These are phyloP conservation scores for Drosophila percnosoma DNA, from an alignment of 2,888 invertebrate species.

Conservation along the genomic window DNA sequence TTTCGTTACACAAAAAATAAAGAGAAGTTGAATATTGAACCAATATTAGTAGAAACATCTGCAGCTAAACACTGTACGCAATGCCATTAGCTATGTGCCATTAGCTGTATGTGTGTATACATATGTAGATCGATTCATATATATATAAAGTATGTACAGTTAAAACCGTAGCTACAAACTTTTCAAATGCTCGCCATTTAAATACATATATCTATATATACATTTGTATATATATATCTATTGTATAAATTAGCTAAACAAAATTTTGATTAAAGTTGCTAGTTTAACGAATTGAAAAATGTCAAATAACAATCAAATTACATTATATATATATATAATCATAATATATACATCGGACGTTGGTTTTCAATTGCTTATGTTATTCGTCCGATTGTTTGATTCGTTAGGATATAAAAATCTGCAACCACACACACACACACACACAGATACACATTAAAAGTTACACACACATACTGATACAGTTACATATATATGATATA, in stretches of 20 bases:
- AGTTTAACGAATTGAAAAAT: slow-evolving; percentile 24
- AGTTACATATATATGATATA: slow-evolving; percentile 19
- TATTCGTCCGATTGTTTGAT: slow-evolving; percentile 31
- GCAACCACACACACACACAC: slow-evolving; percentile 9
- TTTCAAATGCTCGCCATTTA: slow-evolving; percentile 24
- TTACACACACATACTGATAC: slow-evolving; percentile 24
- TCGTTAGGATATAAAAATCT: slow-evolving; percentile 6
- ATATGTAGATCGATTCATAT: slow-evolving; percentile 9
- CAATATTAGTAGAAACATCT: slow-evolving; percentile 19
- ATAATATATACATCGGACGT: slow-evolving; percentile 7
- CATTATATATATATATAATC: slow-evolving; percentile 5
- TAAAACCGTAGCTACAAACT: slow-evolving; percentile 21
- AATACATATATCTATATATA: slow-evolving; percentile 8
- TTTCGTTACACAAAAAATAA: slow-evolving; percentile 19
- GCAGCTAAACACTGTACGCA: slow-evolving; percentile 6
- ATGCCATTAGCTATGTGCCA: slow-evolving; percentile 10
- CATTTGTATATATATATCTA: slow-evolving; percentile 5
- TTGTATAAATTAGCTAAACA: slow-evolving; percentile 12
- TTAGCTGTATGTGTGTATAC: slow-evolving; percentile 14
- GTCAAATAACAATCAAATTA: slow-evolving; percentile 15
- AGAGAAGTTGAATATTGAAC: slow-evolving; percentile 26
- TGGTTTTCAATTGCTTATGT: slow-evolving; percentile 34
- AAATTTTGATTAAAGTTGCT: slow-evolving; percentile 48
- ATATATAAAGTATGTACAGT: slow-evolving; percentile 16
- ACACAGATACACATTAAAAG: slow-evolving; percentile 13